These are phyloP conservation scores for Polymixis lichenea DNA, from an alignment of 2,888 invertebrate species.

Conservation along the genomic window DNA sequence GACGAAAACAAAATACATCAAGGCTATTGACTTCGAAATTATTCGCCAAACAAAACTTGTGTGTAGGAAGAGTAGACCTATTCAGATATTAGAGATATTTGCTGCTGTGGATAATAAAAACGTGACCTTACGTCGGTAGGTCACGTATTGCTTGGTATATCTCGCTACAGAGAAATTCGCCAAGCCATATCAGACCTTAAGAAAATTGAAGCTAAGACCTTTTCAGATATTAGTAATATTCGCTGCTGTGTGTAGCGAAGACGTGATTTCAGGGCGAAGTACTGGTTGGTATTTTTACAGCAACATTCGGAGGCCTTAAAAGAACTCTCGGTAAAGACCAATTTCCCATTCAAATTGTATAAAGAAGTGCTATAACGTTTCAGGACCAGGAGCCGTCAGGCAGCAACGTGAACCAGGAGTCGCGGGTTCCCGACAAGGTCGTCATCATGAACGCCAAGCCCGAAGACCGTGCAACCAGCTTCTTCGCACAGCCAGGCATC, in stretches of 20 bases:
- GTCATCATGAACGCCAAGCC: constrained; percentile 96
- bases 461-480: constrained; percentile 96
- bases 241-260: background rate
- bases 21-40: constrained; percentile 51
- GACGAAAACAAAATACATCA: constrained; percentile 42
- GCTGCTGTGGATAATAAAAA: background rate
- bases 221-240: background rate
- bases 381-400: constrained; percentile 86
- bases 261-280: background rate
- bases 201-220: too few species aligned
- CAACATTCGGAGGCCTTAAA: background rate
- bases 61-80: constrained; percentile 1
- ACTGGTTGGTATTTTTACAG: background rate
- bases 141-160: background rate
- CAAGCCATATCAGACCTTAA: background rate
- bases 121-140: too few species aligned
- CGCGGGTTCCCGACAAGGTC: constrained; percentile 90
- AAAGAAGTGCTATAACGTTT: constrained; percentile 64
- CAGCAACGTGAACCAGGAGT: constrained; percentile 82
- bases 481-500: constrained; percentile 98
- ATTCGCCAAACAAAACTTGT: constrained; percentile 5
- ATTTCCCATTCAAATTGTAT: constrained; percentile 34
- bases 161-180: background rate
- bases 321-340: background rate
- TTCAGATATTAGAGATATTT: background rate